Percentiles rank a stretch among this genome's conserved stretches.
These are phyloP conservation scores for Parauchenoglanis ngamensis DNA, from an alignment of 2,797 vertebrate species.

Conservation along the genomic window DNA sequence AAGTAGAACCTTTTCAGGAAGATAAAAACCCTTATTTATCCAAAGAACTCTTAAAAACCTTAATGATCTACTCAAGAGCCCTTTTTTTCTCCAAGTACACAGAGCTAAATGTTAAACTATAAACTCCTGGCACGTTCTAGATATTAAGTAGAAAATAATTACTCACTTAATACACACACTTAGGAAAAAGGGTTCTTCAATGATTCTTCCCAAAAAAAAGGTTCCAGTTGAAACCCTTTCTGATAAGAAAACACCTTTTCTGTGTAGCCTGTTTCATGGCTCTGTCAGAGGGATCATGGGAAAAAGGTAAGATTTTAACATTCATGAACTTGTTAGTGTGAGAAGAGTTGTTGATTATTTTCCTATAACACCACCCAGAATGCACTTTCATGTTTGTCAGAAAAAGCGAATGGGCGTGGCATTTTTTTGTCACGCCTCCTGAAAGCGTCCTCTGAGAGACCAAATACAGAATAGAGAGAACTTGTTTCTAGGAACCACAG, in stretches of 20 bases:
- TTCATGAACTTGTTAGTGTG: background rate
- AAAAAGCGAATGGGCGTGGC: background rate
- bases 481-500: background rate
- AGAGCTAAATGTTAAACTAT: background rate
- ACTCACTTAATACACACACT: background rate
- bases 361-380: background rate
- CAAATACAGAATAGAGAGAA: background rate
- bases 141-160: background rate
- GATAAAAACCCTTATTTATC: background rate
- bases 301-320: background rate
- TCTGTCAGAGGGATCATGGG: no score
- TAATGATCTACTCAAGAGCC: background rate
- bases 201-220: background rate
- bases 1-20: background rate
- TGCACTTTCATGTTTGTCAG: background rate
- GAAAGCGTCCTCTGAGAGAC: no score
- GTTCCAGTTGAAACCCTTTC: background rate
- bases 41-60: background rate
- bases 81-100: no score
- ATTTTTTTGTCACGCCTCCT: background rate
- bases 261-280: background rate
- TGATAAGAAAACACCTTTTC: background rate
- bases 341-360: background rate
- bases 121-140: background rate
- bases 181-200: background rate